A percentile compares a stretch with the other conserved stretches of the same genome.
These are phyloP conservation scores for Clepsis dumicolana DNA, from an alignment of 2,888 invertebrate species.

Conservation along the genomic window DNA sequence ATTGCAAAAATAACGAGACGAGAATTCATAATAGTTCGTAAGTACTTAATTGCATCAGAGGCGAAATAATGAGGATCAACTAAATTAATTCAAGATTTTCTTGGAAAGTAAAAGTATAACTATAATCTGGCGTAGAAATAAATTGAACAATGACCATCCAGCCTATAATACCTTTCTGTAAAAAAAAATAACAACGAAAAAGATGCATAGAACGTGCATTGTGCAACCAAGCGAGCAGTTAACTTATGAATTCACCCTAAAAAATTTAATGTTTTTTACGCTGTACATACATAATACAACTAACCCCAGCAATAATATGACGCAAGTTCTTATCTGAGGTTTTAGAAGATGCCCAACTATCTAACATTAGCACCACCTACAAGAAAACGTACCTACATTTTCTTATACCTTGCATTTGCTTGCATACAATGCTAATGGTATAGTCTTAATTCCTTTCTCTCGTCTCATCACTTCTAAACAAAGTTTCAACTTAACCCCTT, in stretches of 20 bases:
- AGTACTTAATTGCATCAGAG: not conserved
- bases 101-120: not conserved
- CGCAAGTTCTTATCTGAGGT: not conserved
- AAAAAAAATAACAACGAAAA: not conserved
- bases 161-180: not conserved
- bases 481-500: not conserved
- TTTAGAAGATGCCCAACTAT: not conserved
- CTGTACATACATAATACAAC: not conserved
- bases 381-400: not conserved
- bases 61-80: not conserved
- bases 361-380: not conserved
- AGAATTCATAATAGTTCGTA: slow-evolving; percentile 17
- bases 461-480: not conserved
- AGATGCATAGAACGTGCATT: slow-evolving; percentile 1
- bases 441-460: not conserved
- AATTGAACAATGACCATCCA: not conserved
- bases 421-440: no score
- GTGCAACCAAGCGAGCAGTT: not conserved
- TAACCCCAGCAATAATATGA: not conserved
- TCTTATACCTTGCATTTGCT: no score
- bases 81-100: not conserved
- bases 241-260: not conserved
- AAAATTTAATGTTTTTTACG: not conserved
- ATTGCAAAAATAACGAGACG: slow-evolving; percentile 16
- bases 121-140: not conserved